Percentiles rank a stretch among this genome's conserved stretches.
These are phyloP conservation scores for Venusia cambrica DNA, from an alignment of 2,888 invertebrate species.

Conservation along the genomic window DNA sequence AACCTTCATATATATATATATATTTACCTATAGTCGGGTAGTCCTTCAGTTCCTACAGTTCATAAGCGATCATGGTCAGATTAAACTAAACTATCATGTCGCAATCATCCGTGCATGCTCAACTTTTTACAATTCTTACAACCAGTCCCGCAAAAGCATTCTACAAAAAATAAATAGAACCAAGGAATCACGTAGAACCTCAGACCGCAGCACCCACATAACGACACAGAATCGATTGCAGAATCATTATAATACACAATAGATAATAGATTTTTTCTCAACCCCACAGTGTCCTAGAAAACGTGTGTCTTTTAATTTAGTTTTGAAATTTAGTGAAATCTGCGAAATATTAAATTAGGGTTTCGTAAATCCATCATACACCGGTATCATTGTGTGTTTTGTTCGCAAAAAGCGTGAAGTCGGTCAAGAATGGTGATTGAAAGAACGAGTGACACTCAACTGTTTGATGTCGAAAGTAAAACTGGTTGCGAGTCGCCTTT, in stretches of 20 bases:
- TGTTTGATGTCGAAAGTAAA: constrained; percentile 44
- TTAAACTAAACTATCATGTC: constrained; percentile 19
- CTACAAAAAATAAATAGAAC: constrained; percentile 49
- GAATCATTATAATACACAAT: constrained; percentile 69
- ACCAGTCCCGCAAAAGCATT: constrained; percentile 61
- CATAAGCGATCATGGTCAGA: constrained; percentile 22
- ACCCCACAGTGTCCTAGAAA: constrained; percentile 56
- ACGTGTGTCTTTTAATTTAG: constrained; percentile 63
- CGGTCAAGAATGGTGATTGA: constrained; percentile 44
- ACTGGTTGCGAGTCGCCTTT: constrained; percentile 31
- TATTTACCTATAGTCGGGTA: too few relatives aligned
- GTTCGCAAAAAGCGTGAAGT: constrained; percentile 59
- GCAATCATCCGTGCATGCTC: constrained; percentile 40
- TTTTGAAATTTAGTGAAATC: constrained; percentile 74
- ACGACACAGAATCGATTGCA: constrained; percentile 70
- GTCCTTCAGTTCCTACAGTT: constrained; percentile 6
- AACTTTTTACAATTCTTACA: constrained; percentile 62
- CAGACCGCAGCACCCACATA: constrained; percentile 72
- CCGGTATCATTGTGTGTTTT: constrained; percentile 53
- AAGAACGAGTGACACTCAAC: constrained; percentile 6
- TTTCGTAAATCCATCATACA: constrained; percentile 54
- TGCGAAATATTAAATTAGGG: constrained; percentile 67
- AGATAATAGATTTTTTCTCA: constrained; percentile 62
- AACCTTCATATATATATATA: too few relatives aligned
- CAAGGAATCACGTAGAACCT: constrained; percentile 71